Percentiles rank a stretch among this genome's conserved stretches.
These are phyloP conservation scores for Cyprinodon tularosa DNA, from an alignment of 2,113 vertebrate species.

Conservation along the genomic window DNA sequence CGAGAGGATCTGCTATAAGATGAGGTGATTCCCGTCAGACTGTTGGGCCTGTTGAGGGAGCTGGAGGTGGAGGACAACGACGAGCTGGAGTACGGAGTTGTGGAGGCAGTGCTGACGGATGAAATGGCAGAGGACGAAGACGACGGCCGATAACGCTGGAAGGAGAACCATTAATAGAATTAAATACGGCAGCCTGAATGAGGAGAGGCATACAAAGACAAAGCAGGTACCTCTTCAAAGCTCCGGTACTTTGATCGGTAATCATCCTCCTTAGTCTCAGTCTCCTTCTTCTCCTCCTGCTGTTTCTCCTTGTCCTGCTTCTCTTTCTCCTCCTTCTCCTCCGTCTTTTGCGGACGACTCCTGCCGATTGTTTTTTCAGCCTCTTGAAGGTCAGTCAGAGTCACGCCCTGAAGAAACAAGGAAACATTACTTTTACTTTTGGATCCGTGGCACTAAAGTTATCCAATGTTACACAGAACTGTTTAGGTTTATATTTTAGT, in stretches of 20 bases:
- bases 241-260: slow-evolving; percentile 92
- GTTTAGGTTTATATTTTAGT: neutral
- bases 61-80: slow-evolving; percentile 77
- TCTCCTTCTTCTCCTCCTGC: slow-evolving; percentile 94
- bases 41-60: slow-evolving; percentile 83
- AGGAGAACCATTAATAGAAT: slow-evolving; percentile 22
- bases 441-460: neutral
- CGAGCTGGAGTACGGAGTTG: slow-evolving; percentile 80
- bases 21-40: slow-evolving; percentile 92
- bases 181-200: neutral
- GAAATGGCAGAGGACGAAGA: slow-evolving; percentile 82
- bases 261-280: slow-evolving; percentile 92
- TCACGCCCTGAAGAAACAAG: slow-evolving; percentile 86
- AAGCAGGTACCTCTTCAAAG: slow-evolving; percentile 86
- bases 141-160: slow-evolving; percentile 87
- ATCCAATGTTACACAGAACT: neutral
- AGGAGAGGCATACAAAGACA: neutral
- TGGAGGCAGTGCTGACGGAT: slow-evolving; percentile 72
- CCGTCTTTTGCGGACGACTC: slow-evolving; percentile 86
- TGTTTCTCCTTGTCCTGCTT: slow-evolving; percentile 96
- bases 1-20: slow-evolving; percentile 89
- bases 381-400: slow-evolving; percentile 97
- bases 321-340: slow-evolving; percentile 93
- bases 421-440: neutral
- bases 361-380: slow-evolving; percentile 97